phyloP scores from a whole-genome alignment of 1,140 invertebrate genomes.

The Stegodyphus dumicola region DNA sequence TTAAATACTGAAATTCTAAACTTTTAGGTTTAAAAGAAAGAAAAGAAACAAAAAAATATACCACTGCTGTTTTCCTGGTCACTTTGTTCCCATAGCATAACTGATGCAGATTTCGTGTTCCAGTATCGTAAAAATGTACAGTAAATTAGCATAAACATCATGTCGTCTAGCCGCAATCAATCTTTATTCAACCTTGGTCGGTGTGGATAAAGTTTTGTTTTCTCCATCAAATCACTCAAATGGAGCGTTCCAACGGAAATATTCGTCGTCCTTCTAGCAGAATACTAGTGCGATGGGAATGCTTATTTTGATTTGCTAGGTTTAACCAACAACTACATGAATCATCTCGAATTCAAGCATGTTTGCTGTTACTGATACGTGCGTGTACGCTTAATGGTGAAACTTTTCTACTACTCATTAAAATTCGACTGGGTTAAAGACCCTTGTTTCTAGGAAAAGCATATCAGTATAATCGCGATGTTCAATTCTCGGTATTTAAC shows the following conservation, averaged over 20 bases:
- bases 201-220: slow-evolving; percentile 33
- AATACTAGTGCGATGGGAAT: slow-evolving; percentile 39
- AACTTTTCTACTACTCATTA: no score
- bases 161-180: slow-evolving; percentile 47
- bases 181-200: slow-evolving; percentile 35
- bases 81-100: background rate
- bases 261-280: background rate
- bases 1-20: no score
- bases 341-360: background rate
- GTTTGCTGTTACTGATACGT: background rate
- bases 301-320: slow-evolving; percentile 47
- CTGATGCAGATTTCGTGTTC: slow-evolving; percentile 5
- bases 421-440: no score
- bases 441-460: no score
- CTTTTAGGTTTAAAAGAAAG: no score
- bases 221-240: slow-evolving; percentile 29
- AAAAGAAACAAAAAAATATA: no score
- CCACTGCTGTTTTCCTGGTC: no score
- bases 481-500: no score
- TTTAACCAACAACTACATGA: slow-evolving; percentile 31
- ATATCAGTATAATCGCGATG: no score
- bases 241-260: slow-evolving; percentile 27
- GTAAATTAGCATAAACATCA: slow-evolving; percentile 53
- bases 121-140: slow-evolving; percentile 19
- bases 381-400: background rate